Percentiles rank a stretch among this genome's conserved stretches.
These are phyloP conservation scores for Gymnopithys bicolor DNA, from an alignment of 2,797 vertebrate genomes.

Conservation along the genomic window DNA sequence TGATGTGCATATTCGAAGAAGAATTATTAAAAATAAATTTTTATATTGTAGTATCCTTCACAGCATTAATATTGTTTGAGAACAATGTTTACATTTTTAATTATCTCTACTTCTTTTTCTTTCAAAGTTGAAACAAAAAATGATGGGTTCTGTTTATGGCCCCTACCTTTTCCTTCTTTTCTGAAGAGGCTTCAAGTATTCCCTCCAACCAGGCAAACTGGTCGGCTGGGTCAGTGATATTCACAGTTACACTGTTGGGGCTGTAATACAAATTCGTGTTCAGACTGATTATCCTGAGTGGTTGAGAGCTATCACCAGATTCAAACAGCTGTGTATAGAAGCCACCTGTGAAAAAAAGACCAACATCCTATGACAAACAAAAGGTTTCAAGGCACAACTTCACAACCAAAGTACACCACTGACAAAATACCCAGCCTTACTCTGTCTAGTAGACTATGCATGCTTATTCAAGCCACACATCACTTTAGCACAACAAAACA, in stretches of 20 bases:
- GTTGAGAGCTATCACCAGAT: conserved; percentile 43
- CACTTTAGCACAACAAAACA: not conserved
- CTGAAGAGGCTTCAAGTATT: conserved; percentile 79
- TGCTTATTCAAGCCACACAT: not conserved
- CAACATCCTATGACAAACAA: not conserved
- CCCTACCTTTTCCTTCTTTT: conserved; percentile 82
- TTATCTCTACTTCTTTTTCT: not conserved
- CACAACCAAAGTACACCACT: not conserved
- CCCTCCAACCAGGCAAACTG: conserved; percentile 90
- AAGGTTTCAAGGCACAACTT: not conserved
- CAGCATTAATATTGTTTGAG: not conserved
- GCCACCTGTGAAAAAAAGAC: conserved; percentile 82
- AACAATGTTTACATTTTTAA: not conserved
- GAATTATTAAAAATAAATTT: not conserved
- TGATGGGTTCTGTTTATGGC: not conserved
- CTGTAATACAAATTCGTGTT: conserved; percentile 96
- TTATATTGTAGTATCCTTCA: not conserved
- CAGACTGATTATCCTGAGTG: conserved; percentile 88
- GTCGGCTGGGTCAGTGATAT: conserved; percentile 89
- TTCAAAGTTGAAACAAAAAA: not conserved
- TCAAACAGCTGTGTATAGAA: conserved; percentile 90
- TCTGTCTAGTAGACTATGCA: not conserved
- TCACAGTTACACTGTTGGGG: conserved; percentile 82
- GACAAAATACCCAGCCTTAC: not conserved
- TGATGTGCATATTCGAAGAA: not conserved